Conservation (phyloP, 2,888 invertebrate species). For the Idaea dimidiata region DNA sequence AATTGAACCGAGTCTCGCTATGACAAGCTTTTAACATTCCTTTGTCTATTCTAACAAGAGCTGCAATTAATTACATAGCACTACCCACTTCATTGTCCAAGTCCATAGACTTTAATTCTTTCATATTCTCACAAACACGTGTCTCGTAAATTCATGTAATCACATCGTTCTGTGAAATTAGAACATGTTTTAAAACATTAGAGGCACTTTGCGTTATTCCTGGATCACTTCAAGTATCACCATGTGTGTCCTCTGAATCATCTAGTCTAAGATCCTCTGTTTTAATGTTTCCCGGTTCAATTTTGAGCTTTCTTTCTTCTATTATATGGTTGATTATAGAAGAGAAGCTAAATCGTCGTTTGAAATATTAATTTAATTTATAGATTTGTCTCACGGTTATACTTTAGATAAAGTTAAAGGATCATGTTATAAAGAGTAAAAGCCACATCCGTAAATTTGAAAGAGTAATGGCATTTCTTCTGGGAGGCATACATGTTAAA, state of each 20-base stretch:
- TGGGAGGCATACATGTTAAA: too few relatives aligned
- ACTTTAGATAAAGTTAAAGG: background rate
- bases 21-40: background rate
- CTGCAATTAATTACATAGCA: background rate
- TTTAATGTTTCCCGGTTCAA: background rate
- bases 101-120: background rate
- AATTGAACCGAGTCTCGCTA: background rate
- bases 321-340: background rate
- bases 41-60: background rate
- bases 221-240: constrained; percentile 29
- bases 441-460: background rate
- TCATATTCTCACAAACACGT: constrained; percentile 16
- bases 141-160: constrained; percentile 29
- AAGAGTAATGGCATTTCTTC: background rate
- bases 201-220: constrained; percentile 31
- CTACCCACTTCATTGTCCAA: background rate
- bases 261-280: constrained; percentile 4
- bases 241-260: constrained; percentile 33
- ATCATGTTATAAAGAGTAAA: background rate
- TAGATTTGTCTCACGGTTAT: background rate
- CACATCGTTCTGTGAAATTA: constrained; percentile 28
- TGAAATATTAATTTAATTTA: background rate
- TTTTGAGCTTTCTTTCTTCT: background rate
- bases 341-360: background rate
- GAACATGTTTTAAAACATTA: constrained; percentile 30